Conservation (phyloP, 2,797 vertebrate genomes). For the Nannoperca australis region DNA sequence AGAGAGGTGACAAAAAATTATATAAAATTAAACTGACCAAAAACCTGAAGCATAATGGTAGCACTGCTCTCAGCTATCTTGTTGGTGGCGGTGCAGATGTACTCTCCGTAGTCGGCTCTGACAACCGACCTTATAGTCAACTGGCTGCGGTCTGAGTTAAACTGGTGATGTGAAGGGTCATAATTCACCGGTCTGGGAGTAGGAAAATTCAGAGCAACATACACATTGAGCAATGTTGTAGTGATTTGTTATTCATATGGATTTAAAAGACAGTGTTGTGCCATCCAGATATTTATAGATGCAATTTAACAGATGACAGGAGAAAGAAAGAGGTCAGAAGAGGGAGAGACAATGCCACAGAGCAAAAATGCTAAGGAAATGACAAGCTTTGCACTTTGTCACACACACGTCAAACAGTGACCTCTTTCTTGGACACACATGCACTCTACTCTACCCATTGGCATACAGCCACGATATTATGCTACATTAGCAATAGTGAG, state of each 20-base stretch:
- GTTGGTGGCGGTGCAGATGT: slow-evolving; percentile 81
- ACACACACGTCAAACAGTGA: neutral
- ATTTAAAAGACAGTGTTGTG: neutral
- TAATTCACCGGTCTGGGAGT: slow-evolving; percentile 65
- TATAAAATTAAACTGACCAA: slow-evolving; percentile 69
- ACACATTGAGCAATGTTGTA: neutral
- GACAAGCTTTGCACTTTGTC: neutral
- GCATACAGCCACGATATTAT: slow-evolving; percentile 11
- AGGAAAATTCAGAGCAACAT: slow-evolving; percentile 16
- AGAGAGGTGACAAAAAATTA: neutral
- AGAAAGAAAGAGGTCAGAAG: slow-evolving; percentile 5
- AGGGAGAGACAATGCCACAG: neutral
- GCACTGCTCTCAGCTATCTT: slow-evolving; percentile 76
- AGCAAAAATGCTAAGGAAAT: slow-evolving; percentile 12
- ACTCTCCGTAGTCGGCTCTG: slow-evolving; percentile 78
- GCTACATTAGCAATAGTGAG: slow-evolving; percentile 25
- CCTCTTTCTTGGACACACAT: neutral
- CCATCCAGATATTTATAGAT: neutral
- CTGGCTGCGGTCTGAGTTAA: slow-evolving; percentile 84
- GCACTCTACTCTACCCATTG: slow-evolving; percentile 7
- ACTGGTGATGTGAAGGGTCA: slow-evolving; percentile 75
- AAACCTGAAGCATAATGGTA: slow-evolving; percentile 76
- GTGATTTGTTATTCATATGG: neutral
- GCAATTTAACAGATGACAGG: neutral
- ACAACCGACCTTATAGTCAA: slow-evolving; percentile 78